Evolutionary conservation across 2,113 vertebrate genomes (phyloP), one percentile per base, ranked within the genome.

Genomic region (Leucosticte australis): DNA sequence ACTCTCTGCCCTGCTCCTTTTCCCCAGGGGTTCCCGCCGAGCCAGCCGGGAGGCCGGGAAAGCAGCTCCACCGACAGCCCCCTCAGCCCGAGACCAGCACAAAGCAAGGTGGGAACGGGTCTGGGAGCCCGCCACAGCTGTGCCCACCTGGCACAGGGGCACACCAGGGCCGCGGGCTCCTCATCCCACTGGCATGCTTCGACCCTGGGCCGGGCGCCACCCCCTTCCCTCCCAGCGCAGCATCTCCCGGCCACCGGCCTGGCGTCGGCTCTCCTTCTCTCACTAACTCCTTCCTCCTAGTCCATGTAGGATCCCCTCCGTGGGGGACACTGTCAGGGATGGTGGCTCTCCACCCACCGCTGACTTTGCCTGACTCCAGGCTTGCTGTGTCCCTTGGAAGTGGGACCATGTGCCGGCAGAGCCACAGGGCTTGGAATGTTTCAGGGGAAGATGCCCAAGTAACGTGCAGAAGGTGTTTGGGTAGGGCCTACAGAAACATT

Each of bases 51-150:
- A 99, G 99, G 99, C 97, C 98, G 98, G 98, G 99, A 99, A 95
- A 99, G 98, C 98, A 98, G 99, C 96, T 98, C 99, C 87, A 96
- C 98, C 94, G 99, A 99, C 92, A 79, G 94, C 97, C 98, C 97
- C 97, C 87, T 97, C 96, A 98, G 97, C 87, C 98, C 98, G 89
- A 98, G 98, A 95, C 98, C 98, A 97, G 97, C 98, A 97, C 98
- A 98, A 91, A 98, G 98, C 96, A 98, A 99, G 99, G 99, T 99
- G 99, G 99, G 99, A 98, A 96, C 94, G 84, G 87, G 96, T 96
- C 97, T 96, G 95, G 95, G 94, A 92, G 95, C 96, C 96, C 77
- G 50, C 95, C 87, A 60, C 96, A 97, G 96, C 96, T 44, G 62
- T 96, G 93, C 95, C 87, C 90, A 60, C 71, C 79, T 94, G 86